Evolutionary conservation across 2,113 vertebrate genomes (phyloP), one percentile per base, ranked within the genome.

Genomic region (Andinoacara biseriatus): DNA sequence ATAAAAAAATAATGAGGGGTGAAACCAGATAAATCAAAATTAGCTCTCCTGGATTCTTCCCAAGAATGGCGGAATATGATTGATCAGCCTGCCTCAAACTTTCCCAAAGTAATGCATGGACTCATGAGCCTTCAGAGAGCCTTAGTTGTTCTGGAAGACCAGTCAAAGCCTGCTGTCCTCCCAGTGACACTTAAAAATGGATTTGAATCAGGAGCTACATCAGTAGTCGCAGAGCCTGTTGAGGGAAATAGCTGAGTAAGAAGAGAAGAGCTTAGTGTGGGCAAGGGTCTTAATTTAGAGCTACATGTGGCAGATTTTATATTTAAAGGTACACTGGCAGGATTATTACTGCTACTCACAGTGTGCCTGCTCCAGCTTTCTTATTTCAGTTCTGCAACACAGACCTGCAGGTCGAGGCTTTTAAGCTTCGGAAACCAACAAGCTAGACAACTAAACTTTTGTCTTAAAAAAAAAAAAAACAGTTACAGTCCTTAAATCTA

Each of bases 1-100:
- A 74, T 58, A 57, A 74, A 84, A 84, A 60, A 43, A 56, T 78
- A 85, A 89, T 86, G 76, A 88, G 74, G 72, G 74, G 76, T 72
- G 59, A 87, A 76, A 84, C 80, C 40, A 20, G 46, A 84, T 77
- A 3, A 40, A 58, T 85, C 72, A 31, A 58, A 87, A 86, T 90
- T 60, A 85, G 59, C 31, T 86, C 49, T 69, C 40, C 1, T 78
- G 40, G 78, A 74, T 24, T 85, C 13, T 56, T 13, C 54, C 65
- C 10, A 35, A 63, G 40, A 49, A 59, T 3, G 49, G n/a, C 1
- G 22, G 5, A 69, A 65, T 77, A 9, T 80, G 84, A 85, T 40
- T 38, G 87, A 84, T 87, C 59, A 24, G 49, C 57, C 65, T 78
- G 79, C 59, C 77, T 82, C 29, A 62, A 63, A 60, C 24, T 74